Base-by-base conservation (phyloP, 2,888 invertebrate genomes). In the Tetropium fuscum region DNA sequence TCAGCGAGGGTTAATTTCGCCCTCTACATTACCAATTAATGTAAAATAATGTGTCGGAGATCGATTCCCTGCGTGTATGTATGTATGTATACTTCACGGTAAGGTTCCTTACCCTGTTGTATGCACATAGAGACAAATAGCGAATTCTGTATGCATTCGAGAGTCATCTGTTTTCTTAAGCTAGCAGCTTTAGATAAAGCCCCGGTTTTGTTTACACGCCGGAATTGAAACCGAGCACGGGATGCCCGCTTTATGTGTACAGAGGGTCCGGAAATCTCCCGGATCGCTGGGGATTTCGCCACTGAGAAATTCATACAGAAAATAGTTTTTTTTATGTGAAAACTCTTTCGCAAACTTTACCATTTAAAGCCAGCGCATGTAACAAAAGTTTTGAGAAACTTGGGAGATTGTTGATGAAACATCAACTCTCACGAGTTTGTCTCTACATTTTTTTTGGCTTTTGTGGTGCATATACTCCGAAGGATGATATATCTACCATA, bases 121-220 rank as follows among this genome's bases (percentile, higher is more conserved):
- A 36, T 44, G 38, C 44, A 30, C 44, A 40, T 49, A 32, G 11
- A 22, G 36, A 27, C 64, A 41, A 61, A 69, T 69, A 66, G 59
- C 58, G 61, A 64, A 74, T 74, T 74, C 74, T 53, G 66, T 58
- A 72, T 74, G 75, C 76, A 73, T 74, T 73, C 75, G 74, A 69
- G 74, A 74, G 74, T 78, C 78, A 78, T 78, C 77, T 79, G 79
- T 78, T 78, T 75, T 77, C 77, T 72, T 77, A 78, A 77, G 79
- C 78, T 73, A 47, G 60, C 68, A 66, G 77, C 78, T 77, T 74
- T 73, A 69, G 69, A 69, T 72, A 67, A 71, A 75, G 72, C 65
- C 60, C 71, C 67, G 71, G 74, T 71, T 74, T 71, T 79, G 80
- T 80, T 79, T 80, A 75, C 69, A 72, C 70, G 72, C 16, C 67